These are phyloP conservation scores for Calliopsis andreniformis DNA, from an alignment of 1,140 invertebrate species.

Conservation along the genomic window DNA sequence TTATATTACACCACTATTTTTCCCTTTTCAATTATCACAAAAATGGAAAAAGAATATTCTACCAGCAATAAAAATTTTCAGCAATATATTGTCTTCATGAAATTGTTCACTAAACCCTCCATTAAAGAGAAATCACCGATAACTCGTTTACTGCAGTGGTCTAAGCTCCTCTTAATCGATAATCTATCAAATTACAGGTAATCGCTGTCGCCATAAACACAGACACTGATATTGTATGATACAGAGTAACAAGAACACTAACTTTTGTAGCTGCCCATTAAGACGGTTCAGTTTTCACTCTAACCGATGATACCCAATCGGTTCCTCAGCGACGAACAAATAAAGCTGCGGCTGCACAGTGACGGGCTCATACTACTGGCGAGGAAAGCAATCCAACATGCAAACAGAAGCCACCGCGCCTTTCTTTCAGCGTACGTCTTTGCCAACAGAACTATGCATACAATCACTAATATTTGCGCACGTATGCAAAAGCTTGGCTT, in stretches of 20 bases:
- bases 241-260: neutral
- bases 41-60: too few relatives aligned
- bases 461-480: conserved; percentile 2
- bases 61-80: too few relatives aligned
- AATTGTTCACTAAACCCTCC: too few relatives aligned
- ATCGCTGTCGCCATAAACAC: too few relatives aligned
- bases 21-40: too few relatives aligned
- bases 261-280: neutral
- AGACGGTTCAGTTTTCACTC: neutral
- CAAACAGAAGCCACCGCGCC: conserved; percentile 38
- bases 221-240: too few relatives aligned
- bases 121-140: too few relatives aligned
- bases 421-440: conserved; percentile 26
- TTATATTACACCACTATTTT: too few relatives aligned
- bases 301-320: conserved; percentile 1
- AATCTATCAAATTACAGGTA: too few relatives aligned
- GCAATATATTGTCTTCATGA: too few relatives aligned
- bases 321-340: neutral
- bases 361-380: neutral
- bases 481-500: neutral
- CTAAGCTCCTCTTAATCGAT: too few relatives aligned
- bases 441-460: conserved; percentile 11
- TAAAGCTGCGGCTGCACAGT: neutral
- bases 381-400: conserved; percentile 36
- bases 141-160: too few relatives aligned